Evolutionary conservation across 2,888 invertebrate species (phyloP), one percentile per base, ranked within the genome.

Genomic region (Acleris sparsana): DNA sequence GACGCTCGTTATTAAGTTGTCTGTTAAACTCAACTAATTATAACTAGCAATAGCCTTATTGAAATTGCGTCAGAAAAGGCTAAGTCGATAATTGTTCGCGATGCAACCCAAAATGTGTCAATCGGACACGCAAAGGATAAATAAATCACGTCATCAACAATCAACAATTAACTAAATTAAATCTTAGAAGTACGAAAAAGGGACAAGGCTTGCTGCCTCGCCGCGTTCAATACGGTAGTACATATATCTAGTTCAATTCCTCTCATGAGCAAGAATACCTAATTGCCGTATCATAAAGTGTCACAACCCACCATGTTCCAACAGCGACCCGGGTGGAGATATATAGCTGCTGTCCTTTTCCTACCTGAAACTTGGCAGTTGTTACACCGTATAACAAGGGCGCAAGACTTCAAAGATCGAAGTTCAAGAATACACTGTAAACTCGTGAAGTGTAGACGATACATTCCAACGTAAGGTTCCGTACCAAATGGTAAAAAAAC

Each of bases 181-280:
- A 78, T 70, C 68, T 70, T 51, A 70, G 70, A 69, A 62, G 53
- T 59, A 71, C 69, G 71, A 81, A 87, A 85, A 79, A 83, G 79
- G 87, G 82, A 86, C 87, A 88, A 87, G 87, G 87, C 78, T 4
- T 16, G 20, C 9, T 5, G 20, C 53, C 17, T 53, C 9, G 29
- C 7, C 9, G 11, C 18, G 18, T 53, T 39, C 22, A 20, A 22
- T 16, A 16, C 18, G 16, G 39, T 53, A 39, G 17, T 53, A 6
- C 1, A 13, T 39, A 2, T 5, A 18, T 18, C 20, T 11, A 39
- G 20, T 18, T 18, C 53, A 39, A 53, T 53, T 29, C 29, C 29
- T 9, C 9, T 29, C 33, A 33, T 9, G 7, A 33, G 33, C 33
- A 9, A 33, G 9, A 33, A 9, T 33, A 25, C 25, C 25, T 25